A percentile compares a stretch with the other conserved stretches of the same genome.
Conservation (phyloP, 1,140 invertebrate species). For the Nephila pilipes region DNA sequence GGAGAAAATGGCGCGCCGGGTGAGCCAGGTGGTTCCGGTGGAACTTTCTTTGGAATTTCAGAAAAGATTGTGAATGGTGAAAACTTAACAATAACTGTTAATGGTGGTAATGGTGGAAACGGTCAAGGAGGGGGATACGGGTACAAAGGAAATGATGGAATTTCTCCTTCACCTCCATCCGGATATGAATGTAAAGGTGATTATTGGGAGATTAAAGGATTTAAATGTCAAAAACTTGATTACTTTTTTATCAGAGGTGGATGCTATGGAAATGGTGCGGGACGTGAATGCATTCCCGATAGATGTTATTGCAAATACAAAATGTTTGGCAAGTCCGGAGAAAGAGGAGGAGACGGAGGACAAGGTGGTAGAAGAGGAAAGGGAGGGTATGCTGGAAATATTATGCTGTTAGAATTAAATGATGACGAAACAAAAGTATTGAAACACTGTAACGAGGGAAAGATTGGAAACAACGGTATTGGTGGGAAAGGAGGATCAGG, state of each 20-base stretch:
- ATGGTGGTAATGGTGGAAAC: conserved; percentile 3
- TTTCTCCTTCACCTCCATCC: neutral
- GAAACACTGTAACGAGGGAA: neutral
- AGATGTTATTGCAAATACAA: neutral
- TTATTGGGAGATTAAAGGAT: neutral
- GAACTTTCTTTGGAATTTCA: conserved; percentile 28
- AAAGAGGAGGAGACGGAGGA: neutral
- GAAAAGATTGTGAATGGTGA: neutral
- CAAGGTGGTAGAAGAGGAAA: neutral
- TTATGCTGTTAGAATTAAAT: neutral
- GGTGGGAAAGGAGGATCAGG: neutral
- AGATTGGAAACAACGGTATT: neutral
- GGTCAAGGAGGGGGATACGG: conserved; percentile 20
- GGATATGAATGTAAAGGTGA: too few species aligned
- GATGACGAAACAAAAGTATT: neutral
- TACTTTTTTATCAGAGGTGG: too few species aligned
- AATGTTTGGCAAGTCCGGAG: neutral
- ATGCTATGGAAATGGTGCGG: too few species aligned
- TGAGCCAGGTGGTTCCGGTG: neutral
- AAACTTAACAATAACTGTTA: neutral
- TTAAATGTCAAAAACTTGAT: neutral
- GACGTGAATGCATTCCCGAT: too few species aligned
- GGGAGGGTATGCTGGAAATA: neutral
- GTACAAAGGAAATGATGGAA: neutral
- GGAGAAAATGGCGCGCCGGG: conserved; percentile 13